Percentiles rank a stretch among this genome's conserved stretches.
Conservation (phyloP, 2,888 invertebrate genomes). For the Lasioglossum marginatum region DNA sequence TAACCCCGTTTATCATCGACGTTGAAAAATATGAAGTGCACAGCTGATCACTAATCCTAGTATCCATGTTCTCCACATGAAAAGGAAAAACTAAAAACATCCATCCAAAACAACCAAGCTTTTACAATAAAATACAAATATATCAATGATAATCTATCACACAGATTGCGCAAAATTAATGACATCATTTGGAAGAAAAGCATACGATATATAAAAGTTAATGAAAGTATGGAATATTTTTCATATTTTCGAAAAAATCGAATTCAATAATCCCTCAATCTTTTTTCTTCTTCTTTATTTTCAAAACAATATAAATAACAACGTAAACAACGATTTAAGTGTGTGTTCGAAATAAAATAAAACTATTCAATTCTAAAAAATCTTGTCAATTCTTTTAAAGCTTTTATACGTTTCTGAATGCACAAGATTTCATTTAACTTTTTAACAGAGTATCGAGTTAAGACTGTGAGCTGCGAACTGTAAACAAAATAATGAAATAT, state of each 20-base stretch:
- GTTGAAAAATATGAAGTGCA: conserved; percentile 36
- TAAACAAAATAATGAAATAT: not conserved
- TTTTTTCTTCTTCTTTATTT: too few species aligned
- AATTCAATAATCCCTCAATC: not conserved
- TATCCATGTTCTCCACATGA: not conserved
- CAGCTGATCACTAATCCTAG: conserved; percentile 30
- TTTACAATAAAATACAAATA: not conserved
- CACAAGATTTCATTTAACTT: not conserved
- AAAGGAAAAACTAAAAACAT: too few species aligned
- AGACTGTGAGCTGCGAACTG: not conserved
- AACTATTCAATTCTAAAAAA: not conserved
- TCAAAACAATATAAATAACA: not conserved
- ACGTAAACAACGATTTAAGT: not conserved
- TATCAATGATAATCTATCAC: not conserved
- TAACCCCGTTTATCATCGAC: conserved; percentile 20
- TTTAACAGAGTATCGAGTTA: not conserved
- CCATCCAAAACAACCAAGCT: not conserved
- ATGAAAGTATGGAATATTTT: not conserved
- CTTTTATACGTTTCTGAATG: not conserved
- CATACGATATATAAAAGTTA: not conserved
- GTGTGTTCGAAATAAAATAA: not conserved
- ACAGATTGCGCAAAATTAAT: not conserved
- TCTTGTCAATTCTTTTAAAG: not conserved
- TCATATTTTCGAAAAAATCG: not conserved
- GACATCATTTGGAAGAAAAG: not conserved